phyloP scores from a whole-genome alignment of 2,113 vertebrate genomes.

The Lipophrys pholis region DNA sequence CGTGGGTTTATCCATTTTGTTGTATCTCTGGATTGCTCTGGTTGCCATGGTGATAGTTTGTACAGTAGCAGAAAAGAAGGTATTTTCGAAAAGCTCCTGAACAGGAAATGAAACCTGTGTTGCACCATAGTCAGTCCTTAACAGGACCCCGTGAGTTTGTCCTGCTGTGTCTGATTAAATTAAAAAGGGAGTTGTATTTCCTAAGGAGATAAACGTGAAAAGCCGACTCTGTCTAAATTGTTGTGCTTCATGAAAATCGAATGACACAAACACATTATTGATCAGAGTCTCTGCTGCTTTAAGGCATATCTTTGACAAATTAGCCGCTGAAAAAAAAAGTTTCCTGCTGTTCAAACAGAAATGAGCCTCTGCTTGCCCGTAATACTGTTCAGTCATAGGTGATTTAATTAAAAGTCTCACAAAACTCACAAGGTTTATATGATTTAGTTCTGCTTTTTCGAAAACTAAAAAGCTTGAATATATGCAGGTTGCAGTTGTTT shows the following conservation, averaged over 20 bases:
- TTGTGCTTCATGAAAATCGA: slow-evolving; percentile 28
- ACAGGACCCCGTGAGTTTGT: slow-evolving; percentile 57
- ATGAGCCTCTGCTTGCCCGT: background rate
- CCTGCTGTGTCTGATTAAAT: slow-evolving; percentile 68
- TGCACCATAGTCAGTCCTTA: slow-evolving; percentile 44
- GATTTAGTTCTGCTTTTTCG: background rate
- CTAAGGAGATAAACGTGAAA: slow-evolving; percentile 25
- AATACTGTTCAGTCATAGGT: background rate
- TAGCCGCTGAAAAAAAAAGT: slow-evolving; percentile 3
- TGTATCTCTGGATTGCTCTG: slow-evolving; percentile 33
- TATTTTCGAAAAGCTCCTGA: slow-evolving; percentile 45
- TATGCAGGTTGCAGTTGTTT: slow-evolving; percentile 57
- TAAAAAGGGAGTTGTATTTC: slow-evolving; percentile 60
- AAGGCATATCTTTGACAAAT: background rate
- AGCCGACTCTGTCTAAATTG: slow-evolving; percentile 16
- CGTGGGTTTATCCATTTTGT: slow-evolving; percentile 48
- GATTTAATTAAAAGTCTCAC: background rate
- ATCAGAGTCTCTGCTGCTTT: slow-evolving; percentile 17
- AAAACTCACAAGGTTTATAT: background rate
- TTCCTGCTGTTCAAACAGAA: background rate
- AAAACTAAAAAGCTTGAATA: slow-evolving; percentile 31
- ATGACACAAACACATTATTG: slow-evolving; percentile 17
- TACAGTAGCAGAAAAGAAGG: slow-evolving; percentile 69
- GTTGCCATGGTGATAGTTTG: slow-evolving; percentile 73
- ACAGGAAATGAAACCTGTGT: slow-evolving; percentile 69